These are phyloP conservation scores for Chlamydotis undulata DNA, from an alignment of 2,113 vertebrate species.

Conservation along the genomic window DNA sequence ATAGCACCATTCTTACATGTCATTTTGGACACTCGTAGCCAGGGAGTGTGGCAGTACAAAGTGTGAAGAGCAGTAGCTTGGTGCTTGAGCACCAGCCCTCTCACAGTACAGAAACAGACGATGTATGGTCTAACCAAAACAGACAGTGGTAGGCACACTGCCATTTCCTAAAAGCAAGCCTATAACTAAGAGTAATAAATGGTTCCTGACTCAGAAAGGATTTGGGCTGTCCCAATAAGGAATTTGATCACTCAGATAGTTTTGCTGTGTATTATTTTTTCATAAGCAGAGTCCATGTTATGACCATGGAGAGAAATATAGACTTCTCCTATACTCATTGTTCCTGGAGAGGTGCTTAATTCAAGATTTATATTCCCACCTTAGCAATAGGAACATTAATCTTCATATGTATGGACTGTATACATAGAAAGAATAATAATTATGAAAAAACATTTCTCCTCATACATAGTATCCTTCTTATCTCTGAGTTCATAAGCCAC, in stretches of 20 bases:
- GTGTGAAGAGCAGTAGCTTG: neutral
- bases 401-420: neutral
- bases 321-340: neutral
- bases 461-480: neutral
- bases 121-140: neutral
- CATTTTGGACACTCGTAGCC: neutral
- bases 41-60: rapidly evolving
- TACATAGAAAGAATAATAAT: neutral
- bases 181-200: neutral
- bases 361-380: neutral
- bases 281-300: neutral
- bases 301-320: neutral
- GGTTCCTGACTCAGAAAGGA: neutral
- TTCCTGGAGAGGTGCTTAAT: neutral
- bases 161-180: neutral
- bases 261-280: neutral
- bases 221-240: neutral
- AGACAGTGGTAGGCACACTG: neutral
- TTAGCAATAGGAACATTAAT: neutral
- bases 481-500: neutral
- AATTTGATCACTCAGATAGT: neutral
- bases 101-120: neutral
- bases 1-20: too few species aligned
- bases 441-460: neutral
- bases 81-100: neutral